A percentile compares a stretch with the other conserved stretches of the same genome.
These are phyloP conservation scores for Pitta sordida DNA, from an alignment of 2,113 vertebrate genomes.

Conservation along the genomic window DNA sequence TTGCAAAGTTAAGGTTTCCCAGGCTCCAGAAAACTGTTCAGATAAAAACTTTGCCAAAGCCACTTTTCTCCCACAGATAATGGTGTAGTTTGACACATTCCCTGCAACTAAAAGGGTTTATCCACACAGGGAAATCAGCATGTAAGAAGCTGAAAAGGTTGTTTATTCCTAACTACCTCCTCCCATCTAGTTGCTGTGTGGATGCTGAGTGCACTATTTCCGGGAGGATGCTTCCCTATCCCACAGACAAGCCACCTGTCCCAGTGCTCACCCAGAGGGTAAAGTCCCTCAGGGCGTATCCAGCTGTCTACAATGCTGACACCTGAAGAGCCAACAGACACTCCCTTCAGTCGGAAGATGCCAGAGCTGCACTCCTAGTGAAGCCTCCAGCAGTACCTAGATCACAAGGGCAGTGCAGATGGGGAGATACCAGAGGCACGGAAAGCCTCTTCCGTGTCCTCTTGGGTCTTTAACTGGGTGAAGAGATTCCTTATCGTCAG, in stretches of 20 bases:
- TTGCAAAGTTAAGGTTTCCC: too few relatives aligned
- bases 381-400: background rate
- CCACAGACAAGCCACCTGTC: background rate
- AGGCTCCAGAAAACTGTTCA: background rate
- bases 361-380: background rate
- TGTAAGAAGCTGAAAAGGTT: background rate
- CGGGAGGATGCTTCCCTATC: background rate
- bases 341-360: background rate
- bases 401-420: background rate
- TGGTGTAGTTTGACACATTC: background rate
- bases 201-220: rapidly evolving
- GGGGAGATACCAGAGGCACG: background rate
- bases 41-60: background rate
- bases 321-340: background rate
- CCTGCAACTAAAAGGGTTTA: background rate
- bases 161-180: background rate
- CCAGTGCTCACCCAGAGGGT: background rate
- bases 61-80: background rate
- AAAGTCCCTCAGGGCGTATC: background rate
- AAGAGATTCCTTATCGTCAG: background rate
- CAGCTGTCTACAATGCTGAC: background rate
- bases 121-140: background rate
- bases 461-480: background rate
- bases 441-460: background rate
- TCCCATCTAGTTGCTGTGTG: background rate